Evolutionary conservation across 2,888 invertebrate species (phyloP).

Genomic region (Dichetophora obliterata): DNA sequence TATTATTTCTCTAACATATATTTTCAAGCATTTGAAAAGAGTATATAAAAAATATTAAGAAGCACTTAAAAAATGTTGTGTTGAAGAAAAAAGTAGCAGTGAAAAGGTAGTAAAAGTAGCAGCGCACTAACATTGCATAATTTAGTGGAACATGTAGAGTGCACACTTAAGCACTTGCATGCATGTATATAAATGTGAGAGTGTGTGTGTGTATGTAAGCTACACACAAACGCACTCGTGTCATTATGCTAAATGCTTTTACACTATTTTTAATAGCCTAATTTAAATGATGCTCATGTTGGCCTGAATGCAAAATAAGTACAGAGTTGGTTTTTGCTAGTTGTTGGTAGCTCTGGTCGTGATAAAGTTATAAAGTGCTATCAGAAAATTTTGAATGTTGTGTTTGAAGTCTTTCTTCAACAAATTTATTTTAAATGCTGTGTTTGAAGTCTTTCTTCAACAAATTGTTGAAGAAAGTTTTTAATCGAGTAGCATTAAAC

Average conservation of each 20-base stretch:
- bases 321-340: too few relatives aligned
- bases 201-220: background rate
- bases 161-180: background rate
- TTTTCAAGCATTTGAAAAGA: background rate
- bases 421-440: too few relatives aligned
- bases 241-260: background rate
- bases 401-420: too few relatives aligned
- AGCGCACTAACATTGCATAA: background rate
- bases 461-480: too few relatives aligned
- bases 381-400: too few relatives aligned
- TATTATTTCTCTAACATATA: background rate
- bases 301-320: background rate
- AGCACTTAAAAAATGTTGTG: background rate
- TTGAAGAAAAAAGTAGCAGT: background rate
- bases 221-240: background rate
- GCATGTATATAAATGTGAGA: background rate
- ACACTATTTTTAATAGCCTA: background rate
- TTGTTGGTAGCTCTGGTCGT: too few relatives aligned
- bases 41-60: background rate
- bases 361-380: too few relatives aligned
- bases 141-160: constrained; percentile 7
- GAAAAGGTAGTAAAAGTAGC: too few relatives aligned
- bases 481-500: too few relatives aligned
- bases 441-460: too few relatives aligned
- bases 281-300: background rate